A percentile compares a stretch with the other conserved stretches of the same genome.
Conservation (phyloP, 2,113 vertebrate genomes). For the Oryctolagus cuniculus region mOryCun1.1 NC_091437.1:49414001-49414500, state of each 20-base stretch:
- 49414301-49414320: conserved; percentile 7
- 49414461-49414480: neutral
- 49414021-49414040: conserved; percentile 1
- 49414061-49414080: neutral
- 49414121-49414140: neutral
- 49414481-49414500: neutral
- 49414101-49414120: neutral
- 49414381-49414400: neutral
- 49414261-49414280: neutral
- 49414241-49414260: neutral
- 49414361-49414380: neutral
- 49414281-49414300: neutral
- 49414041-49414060: neutral
- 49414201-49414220: neutral
- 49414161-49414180: neutral
- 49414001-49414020: neutral
- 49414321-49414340: neutral
- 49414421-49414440: neutral
- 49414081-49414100: conserved; percentile 18
- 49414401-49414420: neutral
- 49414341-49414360: neutral
- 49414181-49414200: neutral
- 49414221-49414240: neutral
- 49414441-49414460: neutral
- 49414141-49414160: neutral